A percentile compares a stretch with the other conserved stretches of the same genome.
Evolutionary conservation across 1,140 invertebrate genomes (phyloP).

Genomic region (Philotrypesis tridentata): DNA sequence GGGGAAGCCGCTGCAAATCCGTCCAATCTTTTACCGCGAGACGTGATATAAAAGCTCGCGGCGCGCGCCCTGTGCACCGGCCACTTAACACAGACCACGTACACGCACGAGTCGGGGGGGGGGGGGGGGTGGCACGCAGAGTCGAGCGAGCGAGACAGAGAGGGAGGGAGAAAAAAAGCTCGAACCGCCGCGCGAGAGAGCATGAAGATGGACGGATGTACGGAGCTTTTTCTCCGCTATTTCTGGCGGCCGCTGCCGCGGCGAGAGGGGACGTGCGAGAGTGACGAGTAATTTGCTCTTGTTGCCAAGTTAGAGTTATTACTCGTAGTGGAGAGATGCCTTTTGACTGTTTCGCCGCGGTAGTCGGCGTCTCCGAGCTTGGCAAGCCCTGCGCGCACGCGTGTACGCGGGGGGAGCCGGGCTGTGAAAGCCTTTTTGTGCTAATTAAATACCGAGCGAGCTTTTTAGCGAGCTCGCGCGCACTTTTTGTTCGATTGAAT

Average conservation of each 20-base stretch:
- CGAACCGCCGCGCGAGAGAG: background rate
- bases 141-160: no score
- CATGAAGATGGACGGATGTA: conserved; percentile 19
- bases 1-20: conserved; percentile 26
- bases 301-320: conserved; percentile 23
- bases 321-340: background rate
- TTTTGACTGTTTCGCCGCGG: background rate
- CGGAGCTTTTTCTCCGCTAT: background rate
- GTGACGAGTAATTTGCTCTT: conserved; percentile 29
- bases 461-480: background rate
- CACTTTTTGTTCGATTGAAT: background rate
- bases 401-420: no score
- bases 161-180: conserved; percentile 6
- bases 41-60: conserved; percentile 26
- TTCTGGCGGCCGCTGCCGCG: no score
- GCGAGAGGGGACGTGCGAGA: background rate
- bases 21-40: conserved; percentile 38
- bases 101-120: no score
- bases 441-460: background rate
- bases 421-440: background rate
- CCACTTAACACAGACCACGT: conserved; percentile 26
- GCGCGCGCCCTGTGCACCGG: background rate
- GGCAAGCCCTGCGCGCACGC: no score
- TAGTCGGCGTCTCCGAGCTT: no score
- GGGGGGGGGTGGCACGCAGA: no score